Conservation (phyloP, 2,113 vertebrate genomes). For the Salvator merianae region DNA sequence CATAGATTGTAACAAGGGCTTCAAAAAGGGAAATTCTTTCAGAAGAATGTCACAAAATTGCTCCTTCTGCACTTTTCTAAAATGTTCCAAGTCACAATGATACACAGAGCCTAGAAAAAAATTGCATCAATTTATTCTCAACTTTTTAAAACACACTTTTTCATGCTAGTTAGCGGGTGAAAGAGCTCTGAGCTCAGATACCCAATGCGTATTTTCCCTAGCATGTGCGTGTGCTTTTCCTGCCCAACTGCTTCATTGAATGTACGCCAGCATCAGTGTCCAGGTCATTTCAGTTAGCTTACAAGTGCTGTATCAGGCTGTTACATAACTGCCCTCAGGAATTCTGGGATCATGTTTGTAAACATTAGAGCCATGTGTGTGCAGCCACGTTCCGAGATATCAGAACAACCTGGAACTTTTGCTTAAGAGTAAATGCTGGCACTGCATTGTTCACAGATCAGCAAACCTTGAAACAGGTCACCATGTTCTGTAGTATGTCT, state of each 20-base stretch:
- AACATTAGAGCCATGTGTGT: slow-evolving; percentile 82
- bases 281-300: slow-evolving; percentile 40
- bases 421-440: slow-evolving; percentile 72
- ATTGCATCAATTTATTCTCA: slow-evolving; percentile 29
- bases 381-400: slow-evolving; percentile 68
- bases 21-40: not conserved
- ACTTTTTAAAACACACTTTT: slow-evolving; percentile 45
- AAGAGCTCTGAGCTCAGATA: not conserved
- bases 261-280: slow-evolving; percentile 3
- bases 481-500: not conserved
- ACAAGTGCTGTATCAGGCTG: slow-evolving; percentile 57
- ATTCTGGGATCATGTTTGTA: slow-evolving; percentile 84
- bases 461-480: not conserved
- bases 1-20: slow-evolving; percentile 18
- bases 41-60: not conserved
- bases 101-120: slow-evolving; percentile 8
- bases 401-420: slow-evolving; percentile 58
- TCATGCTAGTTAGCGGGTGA: slow-evolving; percentile 50
- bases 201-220: not conserved
- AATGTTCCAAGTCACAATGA: slow-evolving; percentile 49
- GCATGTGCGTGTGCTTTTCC: not conserved
- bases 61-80: slow-evolving; percentile 7
- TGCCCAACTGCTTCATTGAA: not conserved
- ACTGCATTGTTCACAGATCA: slow-evolving; percentile 40
- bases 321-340: slow-evolving; percentile 74